phyloP scores from a whole-genome alignment of 2,797 vertebrate species.

The Taeniopygia guttata region DNA sequence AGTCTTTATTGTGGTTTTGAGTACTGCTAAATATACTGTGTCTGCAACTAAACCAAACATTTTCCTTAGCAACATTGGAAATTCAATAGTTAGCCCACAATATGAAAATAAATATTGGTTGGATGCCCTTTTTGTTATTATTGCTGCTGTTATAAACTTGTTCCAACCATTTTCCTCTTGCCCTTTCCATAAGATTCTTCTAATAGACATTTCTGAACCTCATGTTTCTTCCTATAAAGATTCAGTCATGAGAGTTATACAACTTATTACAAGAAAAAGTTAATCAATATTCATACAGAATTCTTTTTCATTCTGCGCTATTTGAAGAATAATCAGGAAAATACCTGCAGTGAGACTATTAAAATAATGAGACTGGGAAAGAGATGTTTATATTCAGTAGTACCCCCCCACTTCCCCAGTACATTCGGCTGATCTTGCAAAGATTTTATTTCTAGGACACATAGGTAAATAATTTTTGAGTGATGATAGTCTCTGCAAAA shows the following conservation, averaged over 20 bases:
- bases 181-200: neutral
- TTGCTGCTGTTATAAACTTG: neutral
- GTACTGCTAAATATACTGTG: neutral
- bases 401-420: neutral
- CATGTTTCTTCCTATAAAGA: neutral
- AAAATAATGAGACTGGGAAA: neutral
- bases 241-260: neutral
- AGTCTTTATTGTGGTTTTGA: neutral
- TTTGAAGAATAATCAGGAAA: neutral
- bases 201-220: neutral
- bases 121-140: neutral
- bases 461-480: neutral
- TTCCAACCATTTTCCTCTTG: neutral
- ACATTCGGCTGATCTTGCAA: neutral
- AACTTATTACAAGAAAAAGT: neutral
- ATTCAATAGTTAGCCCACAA: neutral
- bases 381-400: neutral
- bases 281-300: neutral
- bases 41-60: neutral
- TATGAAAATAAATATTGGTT: neutral
- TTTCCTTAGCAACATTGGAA: neutral
- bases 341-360: neutral
- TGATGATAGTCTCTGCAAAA: neutral
- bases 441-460: neutral
- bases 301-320: neutral